phyloP scores from a whole-genome alignment of 1,140 invertebrate species.

The Atta cephalotes region DNA sequence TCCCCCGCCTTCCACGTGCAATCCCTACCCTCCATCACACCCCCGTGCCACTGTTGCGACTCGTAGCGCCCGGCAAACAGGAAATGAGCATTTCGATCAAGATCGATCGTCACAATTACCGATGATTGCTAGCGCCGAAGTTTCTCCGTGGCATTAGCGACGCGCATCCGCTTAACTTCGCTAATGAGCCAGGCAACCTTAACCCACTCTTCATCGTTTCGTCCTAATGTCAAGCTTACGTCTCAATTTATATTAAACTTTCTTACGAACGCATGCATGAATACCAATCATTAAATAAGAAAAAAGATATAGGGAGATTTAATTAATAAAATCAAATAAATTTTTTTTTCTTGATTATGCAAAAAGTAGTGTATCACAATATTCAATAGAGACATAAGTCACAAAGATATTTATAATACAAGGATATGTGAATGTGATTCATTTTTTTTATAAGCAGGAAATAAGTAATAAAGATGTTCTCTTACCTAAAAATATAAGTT shows the following conservation, averaged over 20 bases:
- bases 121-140: conserved; percentile 75
- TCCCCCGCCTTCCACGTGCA: conserved; percentile 38
- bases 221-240: conserved; percentile 56
- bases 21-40: conserved; percentile 53
- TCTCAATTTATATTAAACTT: conserved; percentile 67
- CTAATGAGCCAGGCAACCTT: conserved; percentile 77
- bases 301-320: not conserved
- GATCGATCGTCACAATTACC: conserved; percentile 85
- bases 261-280: not conserved
- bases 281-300: not conserved
- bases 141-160: conserved; percentile 59
- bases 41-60: conserved; percentile 69
- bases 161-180: conserved; percentile 68
- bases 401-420: too few species aligned
- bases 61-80: conserved; percentile 79
- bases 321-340: not conserved
- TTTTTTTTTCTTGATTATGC: not conserved
- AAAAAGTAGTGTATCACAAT: not conserved
- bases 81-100: conserved; percentile 86
- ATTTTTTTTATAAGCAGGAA: not conserved
- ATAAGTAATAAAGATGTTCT: not conserved
- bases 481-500: not conserved
- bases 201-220: conserved; percentile 70
- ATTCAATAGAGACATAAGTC: not conserved
- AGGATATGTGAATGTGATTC: not conserved